Base-by-base conservation (phyloP, 2,888 invertebrate species). In the Dryomyza anilis region DNA sequence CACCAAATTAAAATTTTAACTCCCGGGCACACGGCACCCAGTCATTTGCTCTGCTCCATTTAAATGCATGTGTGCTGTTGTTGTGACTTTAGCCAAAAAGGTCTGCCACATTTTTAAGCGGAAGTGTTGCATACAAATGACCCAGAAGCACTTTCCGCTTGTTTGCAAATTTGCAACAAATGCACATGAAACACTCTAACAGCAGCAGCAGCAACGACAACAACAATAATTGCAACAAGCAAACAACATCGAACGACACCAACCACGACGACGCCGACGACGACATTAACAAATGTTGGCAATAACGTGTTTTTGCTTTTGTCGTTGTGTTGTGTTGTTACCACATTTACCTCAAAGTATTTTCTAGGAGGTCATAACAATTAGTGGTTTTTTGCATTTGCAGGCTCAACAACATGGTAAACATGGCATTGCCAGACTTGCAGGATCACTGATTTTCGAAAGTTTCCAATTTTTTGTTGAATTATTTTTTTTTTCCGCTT, bases 121-220 rank as follows among this genome's bases (percentile, higher is more conserved):
- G 59, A 63, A 53, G 57, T 68, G 56, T 58, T 56, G 64, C 68
- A 66, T 68, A 63, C 64, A 64, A 66, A 66, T 66, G 63, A 59
- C 19, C 45, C 60, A 63, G 63, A 57, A 64, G 63, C 57, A 58
- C 57, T 60, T 56, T 63, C 63, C 62, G 64, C 55, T 62, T 52
- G 53, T 30, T 52, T 30, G 61, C 53, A 53, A 61, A 61, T 61
- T 45, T 53, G 29, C 52, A 61, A 39, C 61, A 52, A 61, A 53
- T 61, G 43, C n/a, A 6, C 14, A 30, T 43, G 27, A 50, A 30
- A 4, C 21, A 33, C 8, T 43, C 39, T 39, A 39, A 39, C n/a
- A 6, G 12, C 25, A 53, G 2, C 30, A 48, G 29, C 43, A 12
- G 43, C 39, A 29, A 21, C 29, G 19, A 29, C 39, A 58, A 45